Evolutionary conservation across 2,113 vertebrate species (phyloP).

Genomic region (Erythrocebus patas): DNA sequence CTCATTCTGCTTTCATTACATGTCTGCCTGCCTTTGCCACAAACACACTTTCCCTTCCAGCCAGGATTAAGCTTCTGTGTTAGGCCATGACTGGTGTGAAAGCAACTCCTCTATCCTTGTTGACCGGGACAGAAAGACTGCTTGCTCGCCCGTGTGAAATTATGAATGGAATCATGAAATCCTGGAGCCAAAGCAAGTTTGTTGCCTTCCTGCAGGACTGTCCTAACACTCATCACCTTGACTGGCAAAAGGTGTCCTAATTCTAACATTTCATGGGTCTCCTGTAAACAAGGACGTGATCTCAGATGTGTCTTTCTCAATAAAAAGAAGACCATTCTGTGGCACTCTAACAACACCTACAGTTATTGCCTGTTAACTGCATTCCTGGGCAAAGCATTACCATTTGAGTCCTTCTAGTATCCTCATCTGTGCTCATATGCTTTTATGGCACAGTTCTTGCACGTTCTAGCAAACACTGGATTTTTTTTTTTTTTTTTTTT

Average conservation of each 20-base stretch:
- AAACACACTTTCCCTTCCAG: neutral
- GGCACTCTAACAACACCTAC: neutral
- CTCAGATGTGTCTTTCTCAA: neutral
- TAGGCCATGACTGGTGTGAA: neutral
- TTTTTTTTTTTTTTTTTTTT: neutral
- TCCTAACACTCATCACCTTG: neutral
- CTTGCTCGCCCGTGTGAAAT: neutral
- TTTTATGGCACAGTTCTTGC: neutral
- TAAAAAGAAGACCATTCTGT: neutral
- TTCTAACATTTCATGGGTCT: neutral
- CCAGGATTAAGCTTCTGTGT: neutral
- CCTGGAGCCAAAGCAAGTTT: neutral
- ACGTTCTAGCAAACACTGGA: fast-evolving
- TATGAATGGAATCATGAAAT: neutral
- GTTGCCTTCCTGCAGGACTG: neutral
- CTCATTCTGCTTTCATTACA: conserved; percentile 7
- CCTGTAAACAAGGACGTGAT: neutral
- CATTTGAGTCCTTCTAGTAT: neutral
- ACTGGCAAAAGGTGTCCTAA: neutral
- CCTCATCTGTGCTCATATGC: neutral
- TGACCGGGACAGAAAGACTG: neutral
- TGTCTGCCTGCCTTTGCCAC: neutral
- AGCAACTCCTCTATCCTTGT: neutral
- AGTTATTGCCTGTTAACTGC: neutral
- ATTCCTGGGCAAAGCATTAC: neutral